Conservation (phyloP, 2,113 vertebrate genomes). For the Phrynosoma blainvillii region DNA sequence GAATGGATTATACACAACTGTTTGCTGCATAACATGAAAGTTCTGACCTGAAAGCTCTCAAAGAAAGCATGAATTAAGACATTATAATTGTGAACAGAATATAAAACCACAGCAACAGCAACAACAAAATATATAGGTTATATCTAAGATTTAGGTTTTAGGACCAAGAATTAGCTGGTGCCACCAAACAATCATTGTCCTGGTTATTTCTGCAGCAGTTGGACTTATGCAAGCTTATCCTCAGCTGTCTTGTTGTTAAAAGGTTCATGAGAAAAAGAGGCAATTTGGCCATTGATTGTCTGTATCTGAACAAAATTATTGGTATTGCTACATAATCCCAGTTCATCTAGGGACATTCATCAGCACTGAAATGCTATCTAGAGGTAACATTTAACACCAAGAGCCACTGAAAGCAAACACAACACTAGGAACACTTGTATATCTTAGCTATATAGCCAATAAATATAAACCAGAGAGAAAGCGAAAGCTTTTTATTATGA, state of each 20-base stretch:
- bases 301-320: not conserved
- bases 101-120: too few relatives aligned
- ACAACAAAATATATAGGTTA: not conserved
- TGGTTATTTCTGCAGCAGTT: not conserved
- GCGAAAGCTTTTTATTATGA: too few relatives aligned
- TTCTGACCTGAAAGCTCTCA: too few relatives aligned
- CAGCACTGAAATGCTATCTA: not conserved
- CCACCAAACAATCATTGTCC: not conserved
- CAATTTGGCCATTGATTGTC: not conserved
- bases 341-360: not conserved
- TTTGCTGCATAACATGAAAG: not conserved
- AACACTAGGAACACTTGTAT: not conserved
- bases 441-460: not conserved
- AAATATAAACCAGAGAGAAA: too few relatives aligned
- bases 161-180: not conserved
- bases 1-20: not conserved
- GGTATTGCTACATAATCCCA: not conserved
- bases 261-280: not conserved
- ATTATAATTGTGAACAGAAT: not conserved
- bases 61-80: not conserved
- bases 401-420: not conserved
- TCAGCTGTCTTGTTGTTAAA: not conserved
- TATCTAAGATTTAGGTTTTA: not conserved
- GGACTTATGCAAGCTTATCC: not conserved
- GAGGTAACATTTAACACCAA: not conserved